Evolutionary conservation across 2,797 vertebrate species (phyloP).

Genomic region (Holocentrus rufus): DNA sequence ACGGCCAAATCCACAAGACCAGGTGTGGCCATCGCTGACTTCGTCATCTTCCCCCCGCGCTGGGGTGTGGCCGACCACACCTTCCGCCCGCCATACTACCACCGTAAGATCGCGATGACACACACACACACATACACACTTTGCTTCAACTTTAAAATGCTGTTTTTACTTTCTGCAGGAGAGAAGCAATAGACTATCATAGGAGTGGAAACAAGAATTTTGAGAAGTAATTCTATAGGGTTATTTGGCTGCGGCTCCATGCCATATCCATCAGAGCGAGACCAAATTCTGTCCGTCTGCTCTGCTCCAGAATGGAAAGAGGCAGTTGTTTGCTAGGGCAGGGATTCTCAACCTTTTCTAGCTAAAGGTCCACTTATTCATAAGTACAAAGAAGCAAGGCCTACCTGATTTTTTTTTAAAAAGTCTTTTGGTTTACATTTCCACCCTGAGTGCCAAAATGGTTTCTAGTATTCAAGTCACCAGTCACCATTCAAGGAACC

Average conservation of each 20-base stretch:
- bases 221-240: not conserved
- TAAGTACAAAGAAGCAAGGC: too few species aligned
- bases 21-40: slow-evolving; percentile 95
- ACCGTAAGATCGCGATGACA: slow-evolving; percentile 84
- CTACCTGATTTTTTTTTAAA: too few species aligned
- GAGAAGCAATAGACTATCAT: not conserved
- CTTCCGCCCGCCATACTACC: slow-evolving; percentile 97
- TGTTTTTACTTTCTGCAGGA: not conserved
- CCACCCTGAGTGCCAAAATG: too few species aligned
- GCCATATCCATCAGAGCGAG: not conserved
- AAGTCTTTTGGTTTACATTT: too few species aligned
- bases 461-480: too few species aligned
- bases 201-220: too few species aligned
- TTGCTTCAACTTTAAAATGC: not conserved
- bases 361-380: too few species aligned
- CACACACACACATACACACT: not conserved
- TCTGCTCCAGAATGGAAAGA: slow-evolving; percentile 28
- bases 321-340: slow-evolving; percentile 1
- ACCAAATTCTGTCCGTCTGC: not conserved
- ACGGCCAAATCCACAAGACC: slow-evolving; percentile 92
- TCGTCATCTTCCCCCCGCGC: slow-evolving; percentile 96
- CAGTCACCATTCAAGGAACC: too few species aligned
- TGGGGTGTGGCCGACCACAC: slow-evolving; percentile 95
- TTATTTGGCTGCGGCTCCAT: not conserved
- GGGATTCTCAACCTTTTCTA: too few species aligned